phyloP scores from a whole-genome alignment of 2,113 vertebrate genomes.

The Centrocercus urophasianus region DNA sequence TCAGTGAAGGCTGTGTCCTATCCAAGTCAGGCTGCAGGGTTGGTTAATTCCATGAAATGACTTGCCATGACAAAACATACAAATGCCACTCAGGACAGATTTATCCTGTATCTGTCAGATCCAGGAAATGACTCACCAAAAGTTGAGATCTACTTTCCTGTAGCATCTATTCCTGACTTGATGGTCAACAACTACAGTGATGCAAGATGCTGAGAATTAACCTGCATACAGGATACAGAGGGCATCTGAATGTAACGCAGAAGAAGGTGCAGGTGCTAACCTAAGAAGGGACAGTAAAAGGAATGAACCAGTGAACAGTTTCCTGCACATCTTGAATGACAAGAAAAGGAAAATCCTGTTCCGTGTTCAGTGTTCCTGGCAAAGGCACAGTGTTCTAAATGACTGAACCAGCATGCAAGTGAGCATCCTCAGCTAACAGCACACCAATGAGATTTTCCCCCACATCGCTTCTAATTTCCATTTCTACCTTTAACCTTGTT shows the following conservation, averaged over 20 bases:
- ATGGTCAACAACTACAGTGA: neutral
- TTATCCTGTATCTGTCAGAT: rapidly evolving
- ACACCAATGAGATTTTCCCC: neutral
- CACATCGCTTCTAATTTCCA: neutral
- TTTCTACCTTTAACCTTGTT: neutral
- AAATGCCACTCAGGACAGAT: neutral
- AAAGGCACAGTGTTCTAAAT: neutral
- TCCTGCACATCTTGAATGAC: neutral
- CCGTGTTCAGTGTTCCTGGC: neutral
- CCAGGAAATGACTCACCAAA: conserved; percentile 1
- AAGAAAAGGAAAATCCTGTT: neutral
- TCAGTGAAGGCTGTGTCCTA: neutral
- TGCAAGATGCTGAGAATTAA: neutral
- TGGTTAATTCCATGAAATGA: neutral
- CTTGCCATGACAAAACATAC: neutral
- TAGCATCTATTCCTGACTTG: neutral
- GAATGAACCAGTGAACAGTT: neutral
- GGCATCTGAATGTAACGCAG: neutral
- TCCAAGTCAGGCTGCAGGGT: neutral
- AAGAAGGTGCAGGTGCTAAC: neutral
- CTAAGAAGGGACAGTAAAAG: neutral
- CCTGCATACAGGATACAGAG: rapidly evolving
- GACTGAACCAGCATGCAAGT: neutral
- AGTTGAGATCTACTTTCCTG: neutral
- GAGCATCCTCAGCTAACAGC: neutral